Evolutionary conservation across 2,888 invertebrate species (phyloP), one percentile per base, ranked within the genome.

Genomic region (Phengaris alcon): DNA sequence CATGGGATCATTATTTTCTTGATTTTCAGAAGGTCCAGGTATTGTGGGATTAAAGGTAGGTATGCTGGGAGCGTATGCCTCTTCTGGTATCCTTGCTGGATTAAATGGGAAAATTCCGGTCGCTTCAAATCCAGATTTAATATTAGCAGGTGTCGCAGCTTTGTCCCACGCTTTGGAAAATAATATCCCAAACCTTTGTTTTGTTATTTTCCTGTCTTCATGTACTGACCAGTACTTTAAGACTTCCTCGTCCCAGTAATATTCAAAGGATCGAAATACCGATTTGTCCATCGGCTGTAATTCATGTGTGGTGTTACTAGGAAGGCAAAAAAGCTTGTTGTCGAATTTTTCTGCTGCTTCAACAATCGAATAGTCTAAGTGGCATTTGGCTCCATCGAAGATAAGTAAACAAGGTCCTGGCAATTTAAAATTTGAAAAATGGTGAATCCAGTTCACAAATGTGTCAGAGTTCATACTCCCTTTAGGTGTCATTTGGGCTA

Each of bases 181-280:
- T 73, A 55, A 35, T 13, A 55, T 73, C 44, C 73, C 55, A 13
- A 73, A 73, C 3, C 73, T 54, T 35, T 73, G 55, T 44, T 73
- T 55, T 4, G 54, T 73, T 73, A 55, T 73, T 73, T 73, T 73
- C 1, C 73, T 77, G 73, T 81, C 81, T 68, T n/a, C n/a, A n/a
- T n/a, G n/a, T n/a, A n/a, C n/a, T n/a, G n/a, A n/a, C n/a, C n/a
- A n/a, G n/a, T n/a, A n/a, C n/a, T n/a, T n/a, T n/a, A n/a, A n/a
- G n/a, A n/a, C 22, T 0, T 22, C 82, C 72, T 82, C 79, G 77
- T 86, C 84, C 85, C 86, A 87, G 77, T 83, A 80, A 75, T 81
- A 76, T 78, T 86, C 85, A 79, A 83, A 84, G 7, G 82, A 78
- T 68, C 81, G 76, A 78, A 84, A 85, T 15, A 84, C 82, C 7